Evolutionary conservation across 2,888 invertebrate species (phyloP).

Genomic region (Caradrina clavipalpis): DNA sequence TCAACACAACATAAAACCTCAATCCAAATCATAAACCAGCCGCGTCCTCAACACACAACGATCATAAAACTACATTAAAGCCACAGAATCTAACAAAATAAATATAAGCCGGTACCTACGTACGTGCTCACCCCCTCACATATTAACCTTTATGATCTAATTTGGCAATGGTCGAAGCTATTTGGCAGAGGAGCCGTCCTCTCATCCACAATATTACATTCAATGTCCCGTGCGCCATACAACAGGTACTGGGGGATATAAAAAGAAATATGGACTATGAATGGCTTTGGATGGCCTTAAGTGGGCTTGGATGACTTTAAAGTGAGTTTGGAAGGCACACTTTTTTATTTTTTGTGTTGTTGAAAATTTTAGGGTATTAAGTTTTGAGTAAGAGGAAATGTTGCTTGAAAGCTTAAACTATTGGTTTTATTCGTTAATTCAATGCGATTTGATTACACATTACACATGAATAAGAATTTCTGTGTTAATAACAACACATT

Average conservation of each 20-base stretch:
- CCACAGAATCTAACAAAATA: constrained; percentile 59
- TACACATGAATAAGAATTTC: too few species aligned
- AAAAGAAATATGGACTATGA: constrained; percentile 59
- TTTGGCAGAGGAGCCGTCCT: constrained; percentile 77
- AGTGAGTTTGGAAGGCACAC: constrained; percentile 36
- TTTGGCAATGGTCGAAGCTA: constrained; percentile 81
- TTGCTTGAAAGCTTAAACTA: too few species aligned
- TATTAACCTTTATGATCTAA: constrained; percentile 87
- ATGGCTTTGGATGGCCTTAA: constrained; percentile 54
- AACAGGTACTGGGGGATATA: constrained; percentile 75
- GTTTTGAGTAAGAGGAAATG: neutral
- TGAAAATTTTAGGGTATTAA: neutral
- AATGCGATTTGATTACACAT: too few species aligned
- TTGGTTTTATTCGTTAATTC: too few species aligned
- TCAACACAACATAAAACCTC: constrained; percentile 14
- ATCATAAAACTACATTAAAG: constrained; percentile 55
- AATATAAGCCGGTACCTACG: constrained; percentile 63
- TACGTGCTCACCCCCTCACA: constrained; percentile 67
- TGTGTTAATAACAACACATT: too few species aligned
- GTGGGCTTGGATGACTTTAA: constrained; percentile 49
- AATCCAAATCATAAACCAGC: constrained; percentile 1
- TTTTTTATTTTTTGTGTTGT: neutral
- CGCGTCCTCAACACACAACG: constrained; percentile 6
- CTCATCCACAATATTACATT: constrained; percentile 72
- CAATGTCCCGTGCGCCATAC: constrained; percentile 72